Percentiles rank a stretch among this genome's conserved stretches.
phyloP scores from a whole-genome alignment of 2,888 invertebrate species.

The Heliconius ethilla region DNA sequence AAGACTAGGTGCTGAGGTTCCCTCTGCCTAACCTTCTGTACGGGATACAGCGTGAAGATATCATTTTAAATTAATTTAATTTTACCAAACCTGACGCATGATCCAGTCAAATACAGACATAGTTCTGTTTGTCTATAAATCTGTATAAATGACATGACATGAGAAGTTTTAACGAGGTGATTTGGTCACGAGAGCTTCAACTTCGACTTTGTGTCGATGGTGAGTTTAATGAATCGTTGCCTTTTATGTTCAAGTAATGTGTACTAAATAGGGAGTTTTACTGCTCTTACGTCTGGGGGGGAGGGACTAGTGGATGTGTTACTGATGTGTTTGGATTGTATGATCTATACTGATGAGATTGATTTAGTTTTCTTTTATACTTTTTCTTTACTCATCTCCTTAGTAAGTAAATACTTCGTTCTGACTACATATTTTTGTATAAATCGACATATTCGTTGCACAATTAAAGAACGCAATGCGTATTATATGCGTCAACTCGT shows the following conservation, averaged over 20 bases:
- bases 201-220: constrained; percentile 2
- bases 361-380: neutral
- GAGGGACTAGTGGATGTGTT: neutral
- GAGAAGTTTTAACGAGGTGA: constrained; percentile 23
- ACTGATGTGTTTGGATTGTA: neutral
- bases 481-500: too few species aligned
- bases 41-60: neutral
- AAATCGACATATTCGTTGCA: too few species aligned
- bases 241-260: constrained; percentile 13
- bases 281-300: neutral
- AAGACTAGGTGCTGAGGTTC: too few species aligned
- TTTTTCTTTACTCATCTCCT: too few species aligned
- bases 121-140: neutral
- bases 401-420: too few species aligned
- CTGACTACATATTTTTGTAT: too few species aligned
- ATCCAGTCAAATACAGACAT: neutral
- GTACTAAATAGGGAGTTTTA: constrained; percentile 14
- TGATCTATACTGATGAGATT: too few species aligned
- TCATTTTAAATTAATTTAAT: neutral
- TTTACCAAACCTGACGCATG: neutral
- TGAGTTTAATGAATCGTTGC: constrained; percentile 11
- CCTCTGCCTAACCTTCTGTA: neutral
- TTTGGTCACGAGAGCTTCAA: constrained; percentile 18
- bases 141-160: constrained; percentile 3
- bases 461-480: too few species aligned